Evolutionary conservation across 2,797 vertebrate genomes (phyloP).

Genomic region (Lerista edwardsae): DNA sequence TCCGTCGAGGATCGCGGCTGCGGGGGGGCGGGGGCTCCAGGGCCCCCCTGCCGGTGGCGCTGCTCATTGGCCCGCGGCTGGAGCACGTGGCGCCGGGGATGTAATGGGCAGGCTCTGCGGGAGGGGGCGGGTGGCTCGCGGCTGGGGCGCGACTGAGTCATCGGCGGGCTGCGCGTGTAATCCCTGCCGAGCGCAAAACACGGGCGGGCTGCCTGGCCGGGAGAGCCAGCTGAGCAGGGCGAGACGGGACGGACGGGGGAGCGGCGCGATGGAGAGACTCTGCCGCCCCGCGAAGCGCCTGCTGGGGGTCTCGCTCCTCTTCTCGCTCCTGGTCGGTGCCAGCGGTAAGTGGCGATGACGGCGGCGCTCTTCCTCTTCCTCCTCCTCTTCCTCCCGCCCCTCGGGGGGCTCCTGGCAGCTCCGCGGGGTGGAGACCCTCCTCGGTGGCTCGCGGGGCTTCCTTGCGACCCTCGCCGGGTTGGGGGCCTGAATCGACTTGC

Average conservation of each 20-base stretch:
- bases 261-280: constrained; percentile 40
- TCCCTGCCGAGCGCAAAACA: not conserved
- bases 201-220: not conserved
- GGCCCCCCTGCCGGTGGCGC: not conserved
- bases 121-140: not conserved
- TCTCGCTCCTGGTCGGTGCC: constrained; percentile 39
- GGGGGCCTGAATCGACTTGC: too few species aligned
- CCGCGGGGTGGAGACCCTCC: not conserved
- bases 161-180: not conserved
- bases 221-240: not conserved
- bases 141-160: constrained; percentile 33
- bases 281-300: constrained; percentile 1
- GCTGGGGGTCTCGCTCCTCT: constrained; percentile 35
- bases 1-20: too few species aligned
- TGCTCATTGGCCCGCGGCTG: constrained; percentile 44
- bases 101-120: constrained; percentile 31
- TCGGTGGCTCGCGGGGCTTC: not conserved
- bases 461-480: too few species aligned
- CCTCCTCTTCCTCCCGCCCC: not conserved
- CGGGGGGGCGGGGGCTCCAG: too few species aligned
- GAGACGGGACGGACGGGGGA: not conserved
- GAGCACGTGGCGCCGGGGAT: constrained; percentile 14
- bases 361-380: too few species aligned
- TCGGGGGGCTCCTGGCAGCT: not conserved
- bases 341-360: constrained; percentile 61